Conservation (phyloP, 2,888 invertebrate species). For the Zhengitettix transpicula region DNA sequence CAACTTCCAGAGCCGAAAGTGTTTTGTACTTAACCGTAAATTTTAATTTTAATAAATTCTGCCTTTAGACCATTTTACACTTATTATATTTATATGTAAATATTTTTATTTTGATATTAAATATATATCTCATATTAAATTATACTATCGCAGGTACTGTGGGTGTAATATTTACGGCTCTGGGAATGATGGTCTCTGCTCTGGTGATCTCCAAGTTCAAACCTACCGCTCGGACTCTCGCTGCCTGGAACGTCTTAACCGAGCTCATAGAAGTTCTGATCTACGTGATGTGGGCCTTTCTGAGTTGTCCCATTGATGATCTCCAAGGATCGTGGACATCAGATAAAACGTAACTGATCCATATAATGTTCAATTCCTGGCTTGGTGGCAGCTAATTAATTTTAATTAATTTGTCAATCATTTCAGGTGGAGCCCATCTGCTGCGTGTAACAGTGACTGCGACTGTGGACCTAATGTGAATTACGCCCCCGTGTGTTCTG, state of each 20-base stretch:
- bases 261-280: conserved; percentile 19
- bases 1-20: too few relatives aligned
- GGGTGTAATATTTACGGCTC: conserved; percentile 19
- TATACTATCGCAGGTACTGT: conserved; percentile 16
- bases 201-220: conserved; percentile 19
- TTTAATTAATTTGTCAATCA: too few relatives aligned
- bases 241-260: conserved; percentile 20
- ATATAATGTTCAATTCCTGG: too few relatives aligned
- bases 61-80: too few relatives aligned
- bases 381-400: too few relatives aligned
- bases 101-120: too few relatives aligned
- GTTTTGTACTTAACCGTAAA: too few relatives aligned
- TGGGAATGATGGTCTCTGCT: conserved; percentile 19
- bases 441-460: conserved; percentile 22
- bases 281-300: conserved; percentile 18
- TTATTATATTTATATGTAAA: too few relatives aligned
- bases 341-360: neutral
- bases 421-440: conserved; percentile 17
- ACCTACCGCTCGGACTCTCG: conserved; percentile 19
- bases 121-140: too few relatives aligned
- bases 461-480: conserved; percentile 18
- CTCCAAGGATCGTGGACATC: conserved; percentile 1
- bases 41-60: too few relatives aligned
- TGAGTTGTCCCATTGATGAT: conserved; percentile 19
- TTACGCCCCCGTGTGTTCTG: conserved; percentile 26